A percentile compares a stretch with the other conserved stretches of the same genome.
Evolutionary conservation across 2,888 invertebrate species (phyloP).

Genomic region (Thysanoteuthis rhombus): DNA sequence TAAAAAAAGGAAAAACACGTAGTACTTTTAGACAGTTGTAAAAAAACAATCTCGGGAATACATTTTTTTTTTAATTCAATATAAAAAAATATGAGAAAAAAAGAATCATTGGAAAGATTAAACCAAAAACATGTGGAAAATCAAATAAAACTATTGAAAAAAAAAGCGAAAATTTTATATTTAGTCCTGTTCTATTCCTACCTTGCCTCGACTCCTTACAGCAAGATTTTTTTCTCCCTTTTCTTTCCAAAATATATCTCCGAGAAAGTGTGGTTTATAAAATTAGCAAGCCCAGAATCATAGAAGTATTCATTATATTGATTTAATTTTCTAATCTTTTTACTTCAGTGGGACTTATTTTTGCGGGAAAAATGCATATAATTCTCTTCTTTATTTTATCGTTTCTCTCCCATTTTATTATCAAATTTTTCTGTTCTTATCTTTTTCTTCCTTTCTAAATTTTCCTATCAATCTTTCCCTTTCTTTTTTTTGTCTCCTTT

Average conservation of each 20-base stretch:
- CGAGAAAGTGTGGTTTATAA: neutral
- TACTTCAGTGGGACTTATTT: neutral
- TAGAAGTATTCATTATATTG: neutral
- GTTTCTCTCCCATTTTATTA: neutral
- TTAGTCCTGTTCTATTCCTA: neutral
- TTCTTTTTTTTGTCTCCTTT: no score
- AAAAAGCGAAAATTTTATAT: neutral
- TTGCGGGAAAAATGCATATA: neutral
- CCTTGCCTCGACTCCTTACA: neutral
- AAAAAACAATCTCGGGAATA: neutral
- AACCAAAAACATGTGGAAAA: neutral
- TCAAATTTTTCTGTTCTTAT: no score
- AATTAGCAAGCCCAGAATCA: neutral
- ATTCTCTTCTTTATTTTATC: neutral
- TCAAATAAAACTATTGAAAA: neutral
- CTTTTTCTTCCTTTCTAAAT: no score
- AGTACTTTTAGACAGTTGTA: neutral
- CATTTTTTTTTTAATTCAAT: neutral
- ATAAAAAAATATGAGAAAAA: neutral
- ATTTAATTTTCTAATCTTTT: neutral
- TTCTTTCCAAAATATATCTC: neutral
- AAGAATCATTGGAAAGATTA: neutral
- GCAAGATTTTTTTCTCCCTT: neutral
- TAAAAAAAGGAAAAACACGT: neutral
- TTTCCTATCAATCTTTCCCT: no score